Base-by-base conservation (phyloP, 2,797 vertebrate species). In the Tarsius wallacei region DNA sequence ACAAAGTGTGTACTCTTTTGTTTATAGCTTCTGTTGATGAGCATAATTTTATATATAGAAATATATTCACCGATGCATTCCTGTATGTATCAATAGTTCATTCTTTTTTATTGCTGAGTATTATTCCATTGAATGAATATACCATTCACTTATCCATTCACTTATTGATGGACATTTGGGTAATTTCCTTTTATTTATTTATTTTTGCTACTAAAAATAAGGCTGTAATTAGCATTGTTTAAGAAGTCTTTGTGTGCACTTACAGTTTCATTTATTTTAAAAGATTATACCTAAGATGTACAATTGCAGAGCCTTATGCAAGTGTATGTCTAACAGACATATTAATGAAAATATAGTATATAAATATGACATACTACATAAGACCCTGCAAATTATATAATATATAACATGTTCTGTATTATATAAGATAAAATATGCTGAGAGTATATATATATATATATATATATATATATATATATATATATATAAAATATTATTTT, bases 391-490 rank as follows among this genome's bases (percentile, higher is more conserved):
- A 84, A 66, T 36, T 57, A 57, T 36, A 84, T 53, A 51, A 71
- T 36, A 84, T 53, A 51, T 61, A n/a, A n/a, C n/a, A n/a, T n/a
- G 3, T 28, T 14, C 9, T 51, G 66, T 33, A 66, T 36, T 57
- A 57, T 36, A 84, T 53, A 51, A 71, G 42, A 57, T 71, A 33
- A 9, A 68, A 22, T 21, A 70, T 24, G 42, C 42, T 42, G 42
- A 42, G 42, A n/a, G 47, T 17, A 21, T 36, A 36, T 9, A 15
- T n/a, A 3, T 24, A 14, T 42, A 14, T 3, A 7, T 26, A 24
- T 63, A 12, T 15, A 28, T 15, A 14, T 64, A 6, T n/a, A 16
- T 33, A 8, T 19, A 17, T 21, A 2, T 66, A 0, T 61, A 0
- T 74, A 2, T 74, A 74, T 74, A 28, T 10, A 28, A 9, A 49